Evolutionary conservation across 2,888 invertebrate species (phyloP).

Genomic region (Nomada fabriciana): DNA sequence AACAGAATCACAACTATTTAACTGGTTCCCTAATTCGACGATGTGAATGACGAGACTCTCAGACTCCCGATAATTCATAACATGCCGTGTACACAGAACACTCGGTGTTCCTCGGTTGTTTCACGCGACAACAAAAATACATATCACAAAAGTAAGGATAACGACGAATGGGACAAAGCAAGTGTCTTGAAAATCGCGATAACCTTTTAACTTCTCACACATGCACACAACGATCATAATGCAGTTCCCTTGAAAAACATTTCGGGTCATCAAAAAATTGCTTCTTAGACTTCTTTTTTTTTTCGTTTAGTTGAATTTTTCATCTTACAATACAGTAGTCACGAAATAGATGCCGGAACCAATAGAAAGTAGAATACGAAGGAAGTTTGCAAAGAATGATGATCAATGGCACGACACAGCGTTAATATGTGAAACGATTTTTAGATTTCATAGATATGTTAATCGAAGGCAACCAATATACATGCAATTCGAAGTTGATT

Average conservation of each 20-base stretch:
- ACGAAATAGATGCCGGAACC: background rate
- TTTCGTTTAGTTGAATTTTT: too few species aligned
- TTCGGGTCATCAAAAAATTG: conserved; percentile 35
- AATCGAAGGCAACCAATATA: conserved; percentile 71
- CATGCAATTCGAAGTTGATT: background rate
- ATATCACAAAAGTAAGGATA: conserved; percentile 40
- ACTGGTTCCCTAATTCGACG: conserved; percentile 29
- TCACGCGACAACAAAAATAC: conserved; percentile 32
- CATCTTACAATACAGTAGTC: background rate
- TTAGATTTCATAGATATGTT: conserved; percentile 80
- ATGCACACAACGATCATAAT: conserved; percentile 40
- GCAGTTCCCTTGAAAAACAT: conserved; percentile 15
- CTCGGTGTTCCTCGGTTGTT: conserved; percentile 39
- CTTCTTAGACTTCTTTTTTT: conserved; percentile 35
- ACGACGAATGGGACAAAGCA: conserved; percentile 41
- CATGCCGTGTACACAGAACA: conserved; percentile 51
- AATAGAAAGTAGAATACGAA: background rate
- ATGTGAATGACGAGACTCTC: conserved; percentile 52
- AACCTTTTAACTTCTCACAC: conserved; percentile 20
- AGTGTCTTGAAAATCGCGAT: conserved; percentile 28
- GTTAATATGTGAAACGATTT: conserved; percentile 57
- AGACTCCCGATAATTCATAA: conserved; percentile 48
- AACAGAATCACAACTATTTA: conserved; percentile 39
- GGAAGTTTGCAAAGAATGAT: background rate
- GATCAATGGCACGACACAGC: conserved; percentile 12